A percentile compares a stretch with the other conserved stretches of the same genome.
Evolutionary conservation across 2,888 invertebrate species (phyloP).

Genomic region (Ypsolopha sequella): DNA sequence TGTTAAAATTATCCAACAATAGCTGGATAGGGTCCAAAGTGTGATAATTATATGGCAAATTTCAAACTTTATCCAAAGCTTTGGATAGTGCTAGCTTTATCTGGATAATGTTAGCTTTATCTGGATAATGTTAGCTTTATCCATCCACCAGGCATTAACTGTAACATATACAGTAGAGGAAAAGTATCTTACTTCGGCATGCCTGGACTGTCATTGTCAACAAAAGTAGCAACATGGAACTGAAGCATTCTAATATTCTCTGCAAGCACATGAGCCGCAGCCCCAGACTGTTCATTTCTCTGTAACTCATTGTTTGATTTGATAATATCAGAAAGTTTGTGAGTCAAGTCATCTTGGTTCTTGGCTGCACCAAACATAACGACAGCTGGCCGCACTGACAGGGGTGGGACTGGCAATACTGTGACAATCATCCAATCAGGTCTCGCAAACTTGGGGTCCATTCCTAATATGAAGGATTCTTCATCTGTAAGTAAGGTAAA

Average conservation of each 20-base stretch:
- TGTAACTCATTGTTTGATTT: constrained; percentile 97
- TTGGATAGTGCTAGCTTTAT: too few relatives aligned
- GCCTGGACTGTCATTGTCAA: constrained; percentile 99
- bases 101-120: too few relatives aligned
- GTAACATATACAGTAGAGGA: background rate
- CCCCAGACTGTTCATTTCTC: constrained; percentile 96
- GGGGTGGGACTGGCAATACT: constrained; percentile 96
- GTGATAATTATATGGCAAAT: too few relatives aligned
- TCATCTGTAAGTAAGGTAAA: constrained; percentile 75
- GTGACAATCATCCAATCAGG: constrained; percentile 99
- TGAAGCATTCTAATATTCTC: constrained; percentile 99
- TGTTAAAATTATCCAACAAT: too few relatives aligned
- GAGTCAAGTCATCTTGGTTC: constrained; percentile 99
- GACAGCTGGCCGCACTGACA: constrained; percentile 96
- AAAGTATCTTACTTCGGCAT: constrained; percentile 79
- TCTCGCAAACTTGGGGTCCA: constrained; percentile 97
- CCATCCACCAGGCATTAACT: too few relatives aligned
- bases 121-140: too few relatives aligned
- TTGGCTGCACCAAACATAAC: constrained; percentile 99
- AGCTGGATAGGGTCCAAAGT: too few relatives aligned
- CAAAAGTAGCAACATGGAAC: constrained; percentile 97
- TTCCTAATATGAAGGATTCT: constrained; percentile 92
- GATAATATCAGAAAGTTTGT: constrained; percentile 98
- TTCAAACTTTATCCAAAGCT: too few relatives aligned
- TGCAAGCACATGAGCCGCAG: constrained; percentile 95